Percentiles rank a stretch among this genome's conserved stretches.
Evolutionary conservation across 2,888 invertebrate species (phyloP).

Genomic region (Hetaerina titia): DNA sequence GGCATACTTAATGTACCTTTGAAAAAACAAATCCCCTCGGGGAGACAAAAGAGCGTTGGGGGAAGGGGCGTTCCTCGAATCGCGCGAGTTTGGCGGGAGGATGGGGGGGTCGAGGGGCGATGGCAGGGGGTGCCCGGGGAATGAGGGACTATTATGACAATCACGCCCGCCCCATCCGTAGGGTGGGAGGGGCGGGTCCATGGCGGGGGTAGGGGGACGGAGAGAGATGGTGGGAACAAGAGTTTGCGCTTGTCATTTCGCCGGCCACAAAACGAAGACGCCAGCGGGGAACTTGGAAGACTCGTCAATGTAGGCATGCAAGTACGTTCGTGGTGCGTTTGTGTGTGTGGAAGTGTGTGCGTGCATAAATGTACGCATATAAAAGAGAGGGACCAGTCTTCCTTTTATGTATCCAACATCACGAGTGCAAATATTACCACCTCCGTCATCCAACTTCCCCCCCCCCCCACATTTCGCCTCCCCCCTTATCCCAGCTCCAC

Average conservation of each 20-base stretch:
- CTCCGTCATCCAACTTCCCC: too few species aligned
- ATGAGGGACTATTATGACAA: too few species aligned
- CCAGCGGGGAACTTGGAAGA: background rate
- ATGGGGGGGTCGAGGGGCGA: too few species aligned
- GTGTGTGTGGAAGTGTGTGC: background rate
- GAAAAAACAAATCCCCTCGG: too few species aligned
- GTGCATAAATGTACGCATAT: background rate
- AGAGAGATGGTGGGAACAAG: background rate
- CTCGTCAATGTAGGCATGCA: background rate
- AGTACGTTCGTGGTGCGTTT: background rate
- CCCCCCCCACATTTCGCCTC: background rate
- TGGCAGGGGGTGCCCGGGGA: too few species aligned
- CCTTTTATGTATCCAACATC: background rate
- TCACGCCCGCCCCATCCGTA: too few species aligned
- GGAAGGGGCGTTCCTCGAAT: too few species aligned
- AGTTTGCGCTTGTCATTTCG: constrained; percentile 56
- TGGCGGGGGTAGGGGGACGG: background rate
- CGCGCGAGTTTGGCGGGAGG: too few species aligned
- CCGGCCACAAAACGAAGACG: constrained; percentile 15
- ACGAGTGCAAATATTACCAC: constrained; percentile 4
- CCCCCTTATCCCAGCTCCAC: background rate
- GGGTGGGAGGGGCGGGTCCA: too few species aligned
- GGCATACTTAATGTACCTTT: too few species aligned
- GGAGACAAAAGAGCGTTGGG: too few species aligned
- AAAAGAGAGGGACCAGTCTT: background rate